Conservation (phyloP, 2,797 vertebrate genomes). For the Microtus californicus region DNA sequence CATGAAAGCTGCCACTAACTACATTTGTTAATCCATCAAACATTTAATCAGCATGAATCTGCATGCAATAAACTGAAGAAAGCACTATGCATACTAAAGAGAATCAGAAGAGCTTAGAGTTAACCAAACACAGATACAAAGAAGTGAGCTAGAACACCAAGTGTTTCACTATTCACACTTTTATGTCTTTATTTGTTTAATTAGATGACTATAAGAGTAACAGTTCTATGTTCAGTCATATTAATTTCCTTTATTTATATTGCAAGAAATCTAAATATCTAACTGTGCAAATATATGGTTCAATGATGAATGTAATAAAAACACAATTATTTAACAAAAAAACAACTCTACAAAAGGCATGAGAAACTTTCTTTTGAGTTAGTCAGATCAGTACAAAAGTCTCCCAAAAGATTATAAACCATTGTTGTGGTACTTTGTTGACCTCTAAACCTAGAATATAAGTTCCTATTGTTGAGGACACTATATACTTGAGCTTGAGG, state of each 20-base stretch:
- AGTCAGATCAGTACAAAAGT: not conserved
- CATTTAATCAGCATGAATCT: not conserved
- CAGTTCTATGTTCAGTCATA: not conserved
- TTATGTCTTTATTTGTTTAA: not conserved
- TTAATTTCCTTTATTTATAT: not conserved
- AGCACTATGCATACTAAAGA: not conserved
- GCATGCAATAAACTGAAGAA: not conserved
- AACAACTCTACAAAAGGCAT: not conserved
- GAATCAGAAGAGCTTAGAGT: not conserved
- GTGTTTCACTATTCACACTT: too few relatives aligned
- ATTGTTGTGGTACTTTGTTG: not conserved
- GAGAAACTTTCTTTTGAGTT: not conserved
- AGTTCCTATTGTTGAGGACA: too few relatives aligned
- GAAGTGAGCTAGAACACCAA: not conserved
- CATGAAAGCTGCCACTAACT: not conserved
- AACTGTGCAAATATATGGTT: not conserved
- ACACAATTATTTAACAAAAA: not conserved
- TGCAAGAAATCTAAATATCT: not conserved
- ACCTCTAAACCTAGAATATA: too few relatives aligned
- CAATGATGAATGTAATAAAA: not conserved
- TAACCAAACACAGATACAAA: not conserved
- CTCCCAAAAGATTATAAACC: not conserved
- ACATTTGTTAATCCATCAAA: not conserved
- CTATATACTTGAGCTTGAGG: not conserved
- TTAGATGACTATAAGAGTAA: not conserved